phyloP scores from a whole-genome alignment of 1,140 invertebrate species.

The Drosophila teissieri region DNA sequence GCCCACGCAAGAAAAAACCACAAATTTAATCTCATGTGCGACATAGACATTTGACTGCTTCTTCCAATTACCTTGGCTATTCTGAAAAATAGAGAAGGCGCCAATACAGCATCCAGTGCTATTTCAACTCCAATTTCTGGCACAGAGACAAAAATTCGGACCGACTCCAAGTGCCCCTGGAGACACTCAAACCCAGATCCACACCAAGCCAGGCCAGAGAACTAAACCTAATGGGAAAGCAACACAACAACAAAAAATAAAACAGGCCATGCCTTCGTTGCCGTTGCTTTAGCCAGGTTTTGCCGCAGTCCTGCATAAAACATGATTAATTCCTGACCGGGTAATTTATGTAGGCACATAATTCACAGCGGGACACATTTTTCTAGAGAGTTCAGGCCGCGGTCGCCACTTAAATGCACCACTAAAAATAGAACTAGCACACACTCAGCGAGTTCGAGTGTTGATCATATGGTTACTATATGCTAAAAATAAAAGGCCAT shows the following conservation, averaged over 20 bases:
- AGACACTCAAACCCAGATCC: conserved; percentile 30
- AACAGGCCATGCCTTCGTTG: conserved; percentile 16
- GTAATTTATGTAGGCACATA: conserved; percentile 83
- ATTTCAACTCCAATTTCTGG: conserved; percentile 36
- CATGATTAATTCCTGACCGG: conserved; percentile 80
- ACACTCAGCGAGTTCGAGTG: conserved; percentile 36
- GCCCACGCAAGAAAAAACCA: neutral
- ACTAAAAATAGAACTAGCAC: conserved; percentile 74
- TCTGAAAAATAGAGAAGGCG: conserved; percentile 17
- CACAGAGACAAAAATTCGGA: conserved; percentile 71
- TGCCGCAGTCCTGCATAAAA: conserved; percentile 73
- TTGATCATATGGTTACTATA: conserved; percentile 67
- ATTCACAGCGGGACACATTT: conserved; percentile 82
- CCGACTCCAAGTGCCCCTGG: conserved; percentile 71
- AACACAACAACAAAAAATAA: conserved; percentile 22
- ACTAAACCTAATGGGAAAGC: conserved; percentile 70
- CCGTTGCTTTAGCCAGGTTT: conserved; percentile 24
- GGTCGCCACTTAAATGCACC: conserved; percentile 75
- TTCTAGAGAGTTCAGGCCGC: conserved; percentile 74
- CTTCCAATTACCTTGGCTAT: conserved; percentile 28
- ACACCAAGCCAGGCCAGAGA: conserved; percentile 15
- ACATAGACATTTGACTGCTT: conserved; percentile 22
- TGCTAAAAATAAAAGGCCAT: conserved; percentile 72
- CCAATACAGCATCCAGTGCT: conserved; percentile 29
- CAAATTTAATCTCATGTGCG: conserved; percentile 10